Base-by-base conservation (phyloP, 1,140 invertebrate species). In the Diorhabda sublineata region DNA sequence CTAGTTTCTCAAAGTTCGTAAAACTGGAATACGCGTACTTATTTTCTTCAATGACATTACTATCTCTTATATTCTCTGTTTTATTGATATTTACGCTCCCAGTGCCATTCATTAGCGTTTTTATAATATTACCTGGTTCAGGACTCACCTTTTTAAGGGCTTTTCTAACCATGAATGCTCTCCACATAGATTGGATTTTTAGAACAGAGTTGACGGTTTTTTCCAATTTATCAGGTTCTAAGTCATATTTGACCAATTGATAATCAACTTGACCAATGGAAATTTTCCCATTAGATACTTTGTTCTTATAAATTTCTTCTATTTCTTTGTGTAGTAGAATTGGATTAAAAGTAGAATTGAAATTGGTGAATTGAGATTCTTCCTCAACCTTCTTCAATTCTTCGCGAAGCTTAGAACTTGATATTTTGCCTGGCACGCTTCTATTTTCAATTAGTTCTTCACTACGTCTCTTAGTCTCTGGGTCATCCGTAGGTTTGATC, bases 161-260 rank as follows among this genome's bases (percentile, higher is more conserved):
- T 26, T 26, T 26, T 58, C 69, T 67, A 8, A 42, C 60, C 57
- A 65, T 58, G 66, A 73, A 64, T 52, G 70, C 70, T 69, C 69
- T 75, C 74, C 74, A 75, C 6, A 62, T 7, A 47, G 74, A 45
- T 59, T 75, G 74, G n/a, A 75, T 75, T 69, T 61, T 74, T 7
- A 72, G 56, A 26, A 66, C 71, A 57, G 73, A 69, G 61, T 66
- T 57, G 9, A 64, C 64, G 6, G 11, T 6, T 60, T 60, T 3
- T 60, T 60, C 42, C 7, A 11, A 6, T 26, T 26, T 26, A 26
- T 26, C 26, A 3, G 11, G 26, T 8, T 7, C 26, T 9, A 11
- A 3, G 26, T 26, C n/a, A n/a, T 60, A 3, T 2, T 42, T 26
- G 8, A 0, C 11, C 2, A n/a, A n/a, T n/a, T 59, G 2, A 42